phyloP scores from a whole-genome alignment of 2,113 vertebrate genomes.

The Microtus richardsoni region DNA sequence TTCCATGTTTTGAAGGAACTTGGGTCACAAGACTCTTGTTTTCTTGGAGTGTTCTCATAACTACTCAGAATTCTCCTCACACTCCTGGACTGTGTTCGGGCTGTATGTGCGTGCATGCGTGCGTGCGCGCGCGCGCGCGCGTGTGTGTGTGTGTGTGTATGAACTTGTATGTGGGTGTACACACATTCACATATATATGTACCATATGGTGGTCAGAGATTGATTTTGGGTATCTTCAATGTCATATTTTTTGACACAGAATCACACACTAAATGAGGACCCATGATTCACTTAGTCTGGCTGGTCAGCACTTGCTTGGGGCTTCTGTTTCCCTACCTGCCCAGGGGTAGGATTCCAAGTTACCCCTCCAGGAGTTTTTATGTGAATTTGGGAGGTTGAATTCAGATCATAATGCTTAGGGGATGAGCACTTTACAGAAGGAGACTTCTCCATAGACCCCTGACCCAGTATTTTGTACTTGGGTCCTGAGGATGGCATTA shows the following conservation, averaged over 20 bases:
- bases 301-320: background rate
- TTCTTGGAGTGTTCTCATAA: background rate
- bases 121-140: too few species aligned
- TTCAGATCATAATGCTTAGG: background rate
- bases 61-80: background rate
- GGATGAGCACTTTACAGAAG: background rate
- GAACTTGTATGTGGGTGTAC: background rate
- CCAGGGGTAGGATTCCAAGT: background rate
- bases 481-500: background rate
- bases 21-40: background rate
- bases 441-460: background rate
- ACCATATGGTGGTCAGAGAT: background rate
- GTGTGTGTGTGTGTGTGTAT: background rate
- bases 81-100: background rate
- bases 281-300: background rate
- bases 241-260: background rate
- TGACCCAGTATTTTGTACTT: background rate
- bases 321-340: background rate
- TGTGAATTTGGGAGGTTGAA: background rate
- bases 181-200: too few species aligned
- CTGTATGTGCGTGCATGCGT: too few species aligned
- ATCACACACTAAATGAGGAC: background rate
- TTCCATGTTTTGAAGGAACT: background rate
- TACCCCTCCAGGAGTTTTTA: background rate
- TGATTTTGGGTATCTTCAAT: background rate